Percentiles rank a stretch among this genome's conserved stretches.
These are phyloP conservation scores for Calameuta filiformis DNA, from an alignment of 2,888 invertebrate species.

Conservation along the genomic window DNA sequence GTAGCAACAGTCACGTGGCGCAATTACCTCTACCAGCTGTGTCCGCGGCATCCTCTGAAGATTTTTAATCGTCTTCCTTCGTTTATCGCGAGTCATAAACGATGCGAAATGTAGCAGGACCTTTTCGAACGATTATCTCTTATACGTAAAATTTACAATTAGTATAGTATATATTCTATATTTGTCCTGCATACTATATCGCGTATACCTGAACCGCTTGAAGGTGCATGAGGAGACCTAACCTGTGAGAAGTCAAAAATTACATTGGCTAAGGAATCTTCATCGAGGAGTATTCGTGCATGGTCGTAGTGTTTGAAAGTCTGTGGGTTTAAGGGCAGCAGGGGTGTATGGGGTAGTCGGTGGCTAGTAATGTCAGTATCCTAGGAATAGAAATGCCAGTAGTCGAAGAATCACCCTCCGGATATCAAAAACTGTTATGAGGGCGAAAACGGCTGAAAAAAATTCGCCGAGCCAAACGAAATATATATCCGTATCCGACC, in stretches of 20 bases:
- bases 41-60: constrained; percentile 55
- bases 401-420: constrained; percentile 48
- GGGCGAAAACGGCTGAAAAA: constrained; percentile 40
- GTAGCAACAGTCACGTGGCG: constrained; percentile 61
- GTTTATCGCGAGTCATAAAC: constrained; percentile 43
- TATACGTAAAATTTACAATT: not conserved
- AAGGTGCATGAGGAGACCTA: not conserved
- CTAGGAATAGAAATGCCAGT: not conserved
- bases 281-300: not conserved
- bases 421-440: constrained; percentile 60
- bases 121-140: not conserved
- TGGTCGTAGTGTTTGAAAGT: not conserved
- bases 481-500: constrained; percentile 69
- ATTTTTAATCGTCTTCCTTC: constrained; percentile 54
- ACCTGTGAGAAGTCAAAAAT: not conserved
- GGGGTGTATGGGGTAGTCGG: not conserved
- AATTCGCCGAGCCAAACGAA: constrained; percentile 64
- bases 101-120: not conserved
- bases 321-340: not conserved
- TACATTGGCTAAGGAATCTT: not conserved
- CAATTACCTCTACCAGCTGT: constrained; percentile 62
- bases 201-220: not conserved
- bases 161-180: not conserved
- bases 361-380: not conserved
- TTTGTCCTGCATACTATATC: not conserved